Conservation (phyloP, 2,113 vertebrate species). For the Nicator chloris region DNA sequence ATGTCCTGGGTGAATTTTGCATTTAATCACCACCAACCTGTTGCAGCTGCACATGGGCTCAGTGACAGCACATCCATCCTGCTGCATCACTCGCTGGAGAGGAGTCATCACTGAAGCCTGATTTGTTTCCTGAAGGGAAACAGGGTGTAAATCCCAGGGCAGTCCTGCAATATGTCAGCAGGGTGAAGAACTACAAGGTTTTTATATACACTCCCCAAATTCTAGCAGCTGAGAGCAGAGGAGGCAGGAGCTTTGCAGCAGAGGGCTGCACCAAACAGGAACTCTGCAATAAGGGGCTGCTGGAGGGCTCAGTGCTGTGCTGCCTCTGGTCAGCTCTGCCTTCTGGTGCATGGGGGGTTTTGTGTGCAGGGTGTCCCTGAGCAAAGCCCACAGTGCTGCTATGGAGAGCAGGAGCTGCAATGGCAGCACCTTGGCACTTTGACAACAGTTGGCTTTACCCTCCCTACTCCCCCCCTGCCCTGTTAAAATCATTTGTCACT, state of each 20-base stretch:
- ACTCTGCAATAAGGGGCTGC: not conserved
- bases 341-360: accelerated
- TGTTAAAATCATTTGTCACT: not conserved
- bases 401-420: not conserved
- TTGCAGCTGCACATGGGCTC: not conserved
- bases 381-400: not conserved
- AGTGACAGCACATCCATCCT: not conserved
- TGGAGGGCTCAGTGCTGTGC: not conserved
- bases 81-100: not conserved
- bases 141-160: not conserved
- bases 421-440: not conserved
- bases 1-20: not conserved
- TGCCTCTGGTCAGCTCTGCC: not conserved
- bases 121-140: not conserved
- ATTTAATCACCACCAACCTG: conserved; percentile 24
- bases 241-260: not conserved
- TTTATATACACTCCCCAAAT: not conserved
- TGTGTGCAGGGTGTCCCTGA: not conserved
- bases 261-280: not conserved
- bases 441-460: not conserved
- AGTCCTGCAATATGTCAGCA: not conserved
- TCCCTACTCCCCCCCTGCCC: not conserved
- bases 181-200: not conserved
- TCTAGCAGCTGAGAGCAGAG: not conserved
- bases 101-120: not conserved